These are phyloP conservation scores for Amazona guildingii DNA, from an alignment of 2,113 vertebrate species.

Conservation along the genomic window DNA sequence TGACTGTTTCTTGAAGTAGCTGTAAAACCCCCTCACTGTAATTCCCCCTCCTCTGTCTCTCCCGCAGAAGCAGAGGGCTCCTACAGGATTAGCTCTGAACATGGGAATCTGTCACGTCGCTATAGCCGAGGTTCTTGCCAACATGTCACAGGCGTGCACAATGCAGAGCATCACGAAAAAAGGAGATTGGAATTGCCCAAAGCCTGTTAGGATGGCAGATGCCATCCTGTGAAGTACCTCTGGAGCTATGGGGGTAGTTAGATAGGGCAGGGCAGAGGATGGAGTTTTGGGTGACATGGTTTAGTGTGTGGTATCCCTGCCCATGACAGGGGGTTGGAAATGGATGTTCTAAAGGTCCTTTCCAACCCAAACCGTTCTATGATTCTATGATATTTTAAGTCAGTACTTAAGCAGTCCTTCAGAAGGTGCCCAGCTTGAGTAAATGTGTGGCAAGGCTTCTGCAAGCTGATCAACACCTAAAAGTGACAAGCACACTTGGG, in stretches of 20 bases:
- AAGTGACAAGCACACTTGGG: not conserved
- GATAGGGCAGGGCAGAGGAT: not conserved
- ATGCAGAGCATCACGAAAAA: not conserved
- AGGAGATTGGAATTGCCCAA: not conserved
- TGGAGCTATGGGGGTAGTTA: not conserved
- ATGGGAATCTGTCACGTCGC: not conserved
- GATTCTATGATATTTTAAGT: not conserved
- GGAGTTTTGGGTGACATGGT: not conserved
- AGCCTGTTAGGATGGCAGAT: not conserved
- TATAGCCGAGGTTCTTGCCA: slow-evolving; percentile 36
- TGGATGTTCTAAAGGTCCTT: not conserved
- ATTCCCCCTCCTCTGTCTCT: not conserved
- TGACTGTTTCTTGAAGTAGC: not conserved
- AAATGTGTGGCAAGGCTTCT: not conserved
- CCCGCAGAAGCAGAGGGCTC: not conserved
- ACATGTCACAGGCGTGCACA: slow-evolving; percentile 37
- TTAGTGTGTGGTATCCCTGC: not conserved
- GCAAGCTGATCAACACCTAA: not conserved
- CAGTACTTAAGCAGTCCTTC: not conserved
- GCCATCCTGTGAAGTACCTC: not conserved
- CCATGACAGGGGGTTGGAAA: not conserved
- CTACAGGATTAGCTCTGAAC: not conserved
- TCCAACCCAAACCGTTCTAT: not conserved
- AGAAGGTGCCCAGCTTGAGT: not conserved
- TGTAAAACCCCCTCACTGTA: not conserved